These are phyloP conservation scores for Zhuqinia jingwanae DNA, from an alignment of 2,888 invertebrate species.

Conservation along the genomic window DNA sequence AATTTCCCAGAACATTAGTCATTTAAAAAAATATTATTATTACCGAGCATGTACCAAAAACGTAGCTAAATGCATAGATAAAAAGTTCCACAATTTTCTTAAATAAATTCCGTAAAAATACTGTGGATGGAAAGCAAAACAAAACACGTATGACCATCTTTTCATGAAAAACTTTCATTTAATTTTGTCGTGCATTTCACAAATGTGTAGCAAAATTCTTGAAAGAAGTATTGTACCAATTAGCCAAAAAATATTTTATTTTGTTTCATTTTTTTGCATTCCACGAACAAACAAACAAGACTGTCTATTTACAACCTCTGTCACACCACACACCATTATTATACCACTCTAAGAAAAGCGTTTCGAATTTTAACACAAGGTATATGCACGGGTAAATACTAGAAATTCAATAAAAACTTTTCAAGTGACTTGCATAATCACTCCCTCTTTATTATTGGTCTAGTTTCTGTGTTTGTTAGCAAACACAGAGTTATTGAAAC, in stretches of 20 bases:
- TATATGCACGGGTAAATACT: not conserved
- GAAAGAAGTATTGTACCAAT: not conserved
- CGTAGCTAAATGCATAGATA: too few species aligned
- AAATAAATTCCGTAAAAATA: too few species aligned
- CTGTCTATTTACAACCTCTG: not conserved
- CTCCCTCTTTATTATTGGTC: constrained; percentile 52
- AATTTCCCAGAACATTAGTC: too few species aligned
- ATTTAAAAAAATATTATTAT: too few species aligned
- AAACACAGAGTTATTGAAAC: constrained; percentile 24
- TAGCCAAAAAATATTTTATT: not conserved
- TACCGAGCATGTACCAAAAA: too few species aligned
- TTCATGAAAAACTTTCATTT: too few species aligned
- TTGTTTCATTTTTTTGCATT: not conserved
- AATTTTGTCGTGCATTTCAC: too few species aligned
- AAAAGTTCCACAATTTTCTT: too few species aligned
- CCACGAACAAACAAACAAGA: not conserved
- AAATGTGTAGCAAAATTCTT: too few species aligned
- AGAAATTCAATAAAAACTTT: not conserved
- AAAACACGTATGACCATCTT: too few species aligned
- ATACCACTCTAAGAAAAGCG: not conserved
- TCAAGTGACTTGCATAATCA: constrained; percentile 50
- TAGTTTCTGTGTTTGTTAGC: constrained; percentile 40
- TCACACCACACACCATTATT: constrained; percentile 18
- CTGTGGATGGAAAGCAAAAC: too few species aligned
- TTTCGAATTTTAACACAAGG: not conserved